Conservation (phyloP, 2,797 vertebrate species). For the Lepidocolaptes lacrymiger region DNA sequence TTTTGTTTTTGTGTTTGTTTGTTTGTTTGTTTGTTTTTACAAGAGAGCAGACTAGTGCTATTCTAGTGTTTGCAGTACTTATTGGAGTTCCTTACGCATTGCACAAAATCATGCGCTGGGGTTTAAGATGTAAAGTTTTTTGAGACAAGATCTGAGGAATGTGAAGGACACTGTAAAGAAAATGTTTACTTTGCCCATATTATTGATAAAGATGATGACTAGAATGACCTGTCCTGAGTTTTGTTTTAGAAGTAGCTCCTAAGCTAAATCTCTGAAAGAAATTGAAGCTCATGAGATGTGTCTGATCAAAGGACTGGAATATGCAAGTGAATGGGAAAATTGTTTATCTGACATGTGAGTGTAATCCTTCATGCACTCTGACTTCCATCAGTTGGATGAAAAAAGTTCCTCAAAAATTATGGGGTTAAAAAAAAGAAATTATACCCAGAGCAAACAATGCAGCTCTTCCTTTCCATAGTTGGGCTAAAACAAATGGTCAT, state of each 20-base stretch:
- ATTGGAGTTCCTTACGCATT: not conserved
- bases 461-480: not conserved
- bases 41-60: not conserved
- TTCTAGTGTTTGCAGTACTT: not conserved
- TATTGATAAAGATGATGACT: not conserved
- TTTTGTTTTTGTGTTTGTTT: too few relatives aligned
- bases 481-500: not conserved
- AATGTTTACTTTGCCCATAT: accelerated
- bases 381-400: not conserved
- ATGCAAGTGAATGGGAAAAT: not conserved
- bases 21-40: too few relatives aligned
- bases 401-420: not conserved
- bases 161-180: not conserved
- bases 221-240: not conserved
- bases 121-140: not conserved
- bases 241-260: not conserved
- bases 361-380: not conserved
- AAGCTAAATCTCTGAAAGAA: not conserved
- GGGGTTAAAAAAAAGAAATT: not conserved
- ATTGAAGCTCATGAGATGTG: not conserved
- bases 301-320: not conserved
- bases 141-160: not conserved
- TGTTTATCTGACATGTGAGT: not conserved
- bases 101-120: not conserved
- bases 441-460: not conserved